Base-by-base conservation (phyloP, 1,140 invertebrate species). In the Zaprionus inermis region DNA sequence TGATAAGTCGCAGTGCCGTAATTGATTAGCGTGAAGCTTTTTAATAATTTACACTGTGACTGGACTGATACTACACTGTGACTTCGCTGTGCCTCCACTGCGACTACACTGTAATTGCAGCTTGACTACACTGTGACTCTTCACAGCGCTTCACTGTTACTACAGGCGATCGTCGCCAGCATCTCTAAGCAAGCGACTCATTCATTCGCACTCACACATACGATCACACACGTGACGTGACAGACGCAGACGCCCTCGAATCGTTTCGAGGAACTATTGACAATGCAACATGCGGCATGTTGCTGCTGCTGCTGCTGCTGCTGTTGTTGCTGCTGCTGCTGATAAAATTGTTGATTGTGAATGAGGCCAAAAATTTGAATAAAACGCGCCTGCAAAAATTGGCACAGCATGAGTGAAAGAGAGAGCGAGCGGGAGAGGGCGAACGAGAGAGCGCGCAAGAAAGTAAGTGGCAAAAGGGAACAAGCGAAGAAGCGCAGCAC, bases 351-450 rank as follows among this genome's bases (percentile, higher is more conserved):
- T 32, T 63, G 77, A 78, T 72, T 82, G 80, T 69, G 83, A 89
- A 89, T 81, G 80, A 71, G 84, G 84, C 75, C 80, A 81, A 72
- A 73, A 84, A 89, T 89, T 89, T 89, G 68, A 88, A 88, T 88
- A 88, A 88, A 88, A 89, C 83, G 83, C 80, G 70, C 83, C 89
- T 79, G 83, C 83, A 83, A 86, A 83, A 77, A 78, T 76, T 71
- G 67, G 67, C 67, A 65, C 68, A 75, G 34, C 28, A 32, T 34
- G 72, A 58, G 32, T 7, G 51, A 56, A n/a, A 30, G 20, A 30
- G 46, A 38, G 20, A 24, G 20, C 34, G 24, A 14, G 41, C 18
- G 28, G 41, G n/a, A 22, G 36, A 44, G 38, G n/a, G 14, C 1
- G 36, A 38, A 14, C 1, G 14, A n/a, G 36, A 5, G n/a, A 16